Percentiles rank a stretch among this genome's conserved stretches.
Conservation (phyloP, 2,797 vertebrate species). For the Adelosebastes latens region DNA sequence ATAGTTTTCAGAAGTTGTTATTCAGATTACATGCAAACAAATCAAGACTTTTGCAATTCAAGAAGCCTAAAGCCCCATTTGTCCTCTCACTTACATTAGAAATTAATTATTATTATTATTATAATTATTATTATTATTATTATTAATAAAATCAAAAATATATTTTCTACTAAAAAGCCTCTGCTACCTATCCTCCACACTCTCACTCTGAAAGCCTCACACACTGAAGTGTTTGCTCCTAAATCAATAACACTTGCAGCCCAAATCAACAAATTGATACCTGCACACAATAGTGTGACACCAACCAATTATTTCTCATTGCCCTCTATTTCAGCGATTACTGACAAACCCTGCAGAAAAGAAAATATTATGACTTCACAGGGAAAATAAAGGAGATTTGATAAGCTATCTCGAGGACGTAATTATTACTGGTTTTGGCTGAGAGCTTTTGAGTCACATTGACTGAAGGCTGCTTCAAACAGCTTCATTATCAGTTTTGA, state of each 20-base stretch:
- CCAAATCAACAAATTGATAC: constrained; percentile 12
- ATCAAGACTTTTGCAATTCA: background rate
- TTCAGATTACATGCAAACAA: background rate
- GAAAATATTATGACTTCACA: constrained; percentile 1
- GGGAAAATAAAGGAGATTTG: constrained; percentile 21
- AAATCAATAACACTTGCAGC: constrained; percentile 7
- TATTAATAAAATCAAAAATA: background rate
- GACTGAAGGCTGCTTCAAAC: background rate
- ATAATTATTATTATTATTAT: background rate
- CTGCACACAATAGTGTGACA: constrained; percentile 4
- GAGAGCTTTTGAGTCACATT: background rate
- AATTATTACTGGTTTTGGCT: constrained; percentile 25
- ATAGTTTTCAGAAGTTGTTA: background rate
- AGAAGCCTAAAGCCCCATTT: background rate
- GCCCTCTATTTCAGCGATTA: constrained; percentile 9
- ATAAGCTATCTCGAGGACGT: background rate
- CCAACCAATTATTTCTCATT: constrained; percentile 29
- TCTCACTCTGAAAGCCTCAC: background rate
- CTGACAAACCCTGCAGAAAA: background rate
- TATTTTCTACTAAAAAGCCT: background rate
- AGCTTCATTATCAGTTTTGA: background rate
- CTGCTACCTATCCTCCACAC: background rate
- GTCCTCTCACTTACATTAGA: background rate
- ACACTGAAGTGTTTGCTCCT: background rate
- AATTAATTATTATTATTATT: background rate